phyloP scores from a whole-genome alignment of 1,140 invertebrate genomes.

The Drusus annulatus region DNA sequence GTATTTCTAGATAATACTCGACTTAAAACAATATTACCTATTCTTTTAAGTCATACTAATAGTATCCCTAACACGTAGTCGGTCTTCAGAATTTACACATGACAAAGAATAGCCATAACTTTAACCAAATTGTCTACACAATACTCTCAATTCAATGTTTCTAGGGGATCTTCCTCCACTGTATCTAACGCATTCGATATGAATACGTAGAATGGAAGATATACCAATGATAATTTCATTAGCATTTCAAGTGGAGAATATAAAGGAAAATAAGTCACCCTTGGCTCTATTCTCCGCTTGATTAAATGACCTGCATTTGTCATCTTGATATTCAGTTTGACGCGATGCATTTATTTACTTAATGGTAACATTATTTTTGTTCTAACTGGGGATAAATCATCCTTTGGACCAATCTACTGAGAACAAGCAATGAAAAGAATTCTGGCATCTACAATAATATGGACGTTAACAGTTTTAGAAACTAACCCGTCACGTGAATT shows the following conservation, averaged over 20 bases:
- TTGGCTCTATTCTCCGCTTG: conserved; percentile 10
- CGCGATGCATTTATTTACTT: conserved; percentile 51
- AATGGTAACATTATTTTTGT: conserved; percentile 50
- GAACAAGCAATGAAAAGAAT: not conserved
- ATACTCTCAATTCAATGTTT: conserved; percentile 2
- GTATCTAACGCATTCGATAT: conserved; percentile 44
- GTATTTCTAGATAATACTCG: no score
- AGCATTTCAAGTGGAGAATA: conserved; percentile 41
- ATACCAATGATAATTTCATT: conserved; percentile 52
- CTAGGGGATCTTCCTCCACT: not conserved
- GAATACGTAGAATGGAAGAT: conserved; percentile 35
- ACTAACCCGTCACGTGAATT: no score
- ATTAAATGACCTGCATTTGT: conserved; percentile 57
- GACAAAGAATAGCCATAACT: conserved; percentile 7
- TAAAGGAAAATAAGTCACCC: conserved; percentile 25
- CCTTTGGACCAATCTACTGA: not conserved
- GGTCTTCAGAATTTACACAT: not conserved
- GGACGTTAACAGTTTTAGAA: no score
- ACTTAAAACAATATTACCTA: no score
- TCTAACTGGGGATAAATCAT: conserved; percentile 41
- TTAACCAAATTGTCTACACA: not conserved
- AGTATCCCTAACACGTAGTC: not conserved
- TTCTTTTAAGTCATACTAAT: no score
- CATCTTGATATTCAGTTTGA: conserved; percentile 54
- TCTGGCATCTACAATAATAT: not conserved